Percentiles rank a stretch among this genome's conserved stretches.
These are phyloP conservation scores for Campopleginae sp. DNA, from an alignment of 2,888 invertebrate genomes.

Conservation along the genomic window DNA sequence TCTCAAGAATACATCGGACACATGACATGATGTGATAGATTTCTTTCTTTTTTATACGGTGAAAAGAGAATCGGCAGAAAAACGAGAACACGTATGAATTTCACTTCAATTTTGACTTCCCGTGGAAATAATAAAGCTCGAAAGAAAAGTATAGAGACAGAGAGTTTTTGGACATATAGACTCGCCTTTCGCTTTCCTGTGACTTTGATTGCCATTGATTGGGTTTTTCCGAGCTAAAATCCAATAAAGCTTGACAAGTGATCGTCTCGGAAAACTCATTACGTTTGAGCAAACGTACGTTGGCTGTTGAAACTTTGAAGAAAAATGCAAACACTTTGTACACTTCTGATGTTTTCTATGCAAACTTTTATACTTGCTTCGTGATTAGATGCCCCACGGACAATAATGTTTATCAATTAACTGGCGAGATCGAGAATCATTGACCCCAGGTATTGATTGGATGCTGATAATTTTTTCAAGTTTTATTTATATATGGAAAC, in stretches of 20 bases:
- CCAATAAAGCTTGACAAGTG: conserved; percentile 54
- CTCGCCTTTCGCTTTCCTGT: background rate
- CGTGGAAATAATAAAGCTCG: background rate
- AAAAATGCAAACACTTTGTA: conserved; percentile 22
- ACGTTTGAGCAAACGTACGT: conserved; percentile 5
- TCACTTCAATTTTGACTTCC: background rate
- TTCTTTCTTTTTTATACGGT: background rate
- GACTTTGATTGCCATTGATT: background rate
- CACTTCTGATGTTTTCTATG: conserved; percentile 17
- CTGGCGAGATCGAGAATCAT: background rate
- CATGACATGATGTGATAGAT: background rate
- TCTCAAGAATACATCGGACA: too few relatives aligned
- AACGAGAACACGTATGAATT: background rate
- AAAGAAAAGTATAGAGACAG: background rate
- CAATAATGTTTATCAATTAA: background rate
- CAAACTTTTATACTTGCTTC: background rate
- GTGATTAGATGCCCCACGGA: background rate
- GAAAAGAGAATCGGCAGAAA: background rate
- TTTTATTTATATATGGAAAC: background rate
- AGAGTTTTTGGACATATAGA: background rate
- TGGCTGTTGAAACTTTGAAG: conserved; percentile 4
- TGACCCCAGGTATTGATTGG: background rate
- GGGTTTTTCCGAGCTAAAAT: conserved; percentile 15
- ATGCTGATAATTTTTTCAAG: background rate
- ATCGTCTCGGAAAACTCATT: conserved; percentile 43